Percentiles rank a stretch among this genome's conserved stretches.
Evolutionary conservation across 2,888 invertebrate species (phyloP).

Genomic region (Brassicogethes aeneus): DNA sequence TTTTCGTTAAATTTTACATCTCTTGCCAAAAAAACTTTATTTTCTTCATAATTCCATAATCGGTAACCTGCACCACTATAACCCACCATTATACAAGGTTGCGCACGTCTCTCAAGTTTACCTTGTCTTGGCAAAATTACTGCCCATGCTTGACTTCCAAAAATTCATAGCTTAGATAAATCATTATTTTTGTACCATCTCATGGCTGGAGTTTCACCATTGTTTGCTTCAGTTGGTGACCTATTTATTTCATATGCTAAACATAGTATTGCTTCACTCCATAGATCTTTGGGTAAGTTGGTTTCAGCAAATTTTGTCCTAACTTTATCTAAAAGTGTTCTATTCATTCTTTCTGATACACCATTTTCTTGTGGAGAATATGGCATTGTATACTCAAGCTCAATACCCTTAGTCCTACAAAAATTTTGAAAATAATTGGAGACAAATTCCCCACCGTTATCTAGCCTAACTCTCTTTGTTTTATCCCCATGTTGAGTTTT

Average conservation of each 20-base stretch:
- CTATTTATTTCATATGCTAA: conserved; percentile 21
- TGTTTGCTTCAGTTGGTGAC: too few species aligned
- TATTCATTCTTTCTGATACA: too few species aligned
- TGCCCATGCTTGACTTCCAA: conserved; percentile 19
- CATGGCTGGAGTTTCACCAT: conserved; percentile 13
- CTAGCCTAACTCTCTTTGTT: conserved; percentile 12
- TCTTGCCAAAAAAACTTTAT: conserved; percentile 15
- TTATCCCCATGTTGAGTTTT: conserved; percentile 12
- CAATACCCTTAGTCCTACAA: conserved; percentile 12
- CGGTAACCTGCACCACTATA: conserved; percentile 19
- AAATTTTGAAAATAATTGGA: conserved; percentile 14
- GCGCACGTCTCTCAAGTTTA: conserved; percentile 19
- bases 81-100: conserved; percentile 18
- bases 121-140: too few species aligned
- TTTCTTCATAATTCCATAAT: conserved; percentile 16
- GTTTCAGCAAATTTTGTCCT: conserved; percentile 18
- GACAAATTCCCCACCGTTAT: conserved; percentile 16
- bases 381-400: conserved; percentile 14
- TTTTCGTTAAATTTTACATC: conserved; percentile 20
- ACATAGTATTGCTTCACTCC: conserved; percentile 21
- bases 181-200: conserved; percentile 17
- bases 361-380: conserved; percentile 20
- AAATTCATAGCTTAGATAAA: conserved; percentile 17
- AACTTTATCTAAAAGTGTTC: too few species aligned
- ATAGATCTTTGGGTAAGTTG: conserved; percentile 16